phyloP scores from a whole-genome alignment of 1,140 invertebrate genomes.

The Sipha flava region DNA sequence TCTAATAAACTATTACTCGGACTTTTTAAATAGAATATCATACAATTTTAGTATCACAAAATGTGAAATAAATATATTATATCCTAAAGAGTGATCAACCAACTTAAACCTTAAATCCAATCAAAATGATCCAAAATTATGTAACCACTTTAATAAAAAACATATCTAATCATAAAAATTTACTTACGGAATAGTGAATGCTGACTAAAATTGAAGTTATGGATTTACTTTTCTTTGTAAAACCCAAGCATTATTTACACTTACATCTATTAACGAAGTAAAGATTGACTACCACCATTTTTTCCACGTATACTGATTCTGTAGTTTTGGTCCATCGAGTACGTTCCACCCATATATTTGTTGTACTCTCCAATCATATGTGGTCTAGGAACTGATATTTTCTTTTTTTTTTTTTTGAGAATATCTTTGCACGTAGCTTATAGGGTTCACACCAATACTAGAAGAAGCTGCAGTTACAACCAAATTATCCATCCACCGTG shows the following conservation, averaged over 20 bases:
- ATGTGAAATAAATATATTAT: too few species aligned
- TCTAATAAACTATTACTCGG: too few species aligned
- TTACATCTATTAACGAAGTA: not conserved
- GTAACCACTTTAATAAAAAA: too few species aligned
- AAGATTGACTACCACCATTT: not conserved
- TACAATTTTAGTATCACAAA: too few species aligned
- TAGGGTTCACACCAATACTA: conserved; percentile 31
- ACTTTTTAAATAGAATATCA: too few species aligned
- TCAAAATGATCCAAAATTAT: too few species aligned
- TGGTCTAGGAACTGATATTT: conserved; percentile 34
- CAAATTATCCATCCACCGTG: conserved; percentile 36
- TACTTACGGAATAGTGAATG: too few species aligned
- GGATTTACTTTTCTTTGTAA: not conserved
- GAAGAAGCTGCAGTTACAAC: conserved; percentile 34
- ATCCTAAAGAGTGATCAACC: too few species aligned
- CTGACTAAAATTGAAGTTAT: not conserved
- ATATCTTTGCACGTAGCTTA: conserved; percentile 33
- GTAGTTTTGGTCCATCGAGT: conserved; percentile 6
- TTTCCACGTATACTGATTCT: not conserved
- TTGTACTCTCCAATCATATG: conserved; percentile 35
- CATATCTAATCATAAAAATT: too few species aligned
- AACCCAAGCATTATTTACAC: not conserved
- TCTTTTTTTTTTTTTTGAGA: conserved; percentile 33
- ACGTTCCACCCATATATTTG: conserved; percentile 33
- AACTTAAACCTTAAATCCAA: too few species aligned